Conservation (phyloP, 2,888 invertebrate species). For the Crematogaster levior region DNA sequence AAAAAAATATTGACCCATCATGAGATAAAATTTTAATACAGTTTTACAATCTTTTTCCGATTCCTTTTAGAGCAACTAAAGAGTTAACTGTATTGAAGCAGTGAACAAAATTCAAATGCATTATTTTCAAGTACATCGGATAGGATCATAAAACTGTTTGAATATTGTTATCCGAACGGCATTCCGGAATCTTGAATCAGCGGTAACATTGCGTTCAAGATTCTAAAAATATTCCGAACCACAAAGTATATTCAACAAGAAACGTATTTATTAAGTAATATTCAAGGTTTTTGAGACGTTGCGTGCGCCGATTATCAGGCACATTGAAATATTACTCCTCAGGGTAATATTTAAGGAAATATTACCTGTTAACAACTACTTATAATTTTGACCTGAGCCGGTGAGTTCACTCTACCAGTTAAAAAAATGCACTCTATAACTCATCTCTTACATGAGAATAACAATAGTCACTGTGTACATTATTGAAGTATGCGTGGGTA, state of each 20-base stretch:
- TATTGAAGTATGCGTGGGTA: conserved; percentile 24
- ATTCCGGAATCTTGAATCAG: conserved; percentile 8
- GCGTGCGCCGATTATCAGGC: background rate
- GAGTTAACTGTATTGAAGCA: background rate
- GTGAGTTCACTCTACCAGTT: conserved; percentile 32
- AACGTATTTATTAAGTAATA: conserved; percentile 43
- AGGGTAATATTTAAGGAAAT: background rate
- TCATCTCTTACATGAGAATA: conserved; percentile 29
- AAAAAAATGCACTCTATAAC: conserved; percentile 53
- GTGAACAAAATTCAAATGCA: conserved; percentile 7
- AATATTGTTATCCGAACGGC: conserved; percentile 14
- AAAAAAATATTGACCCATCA: conserved; percentile 53
- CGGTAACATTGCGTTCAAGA: conserved; percentile 36
- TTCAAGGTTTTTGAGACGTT: conserved; percentile 31
- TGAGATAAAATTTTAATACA: conserved; percentile 22
- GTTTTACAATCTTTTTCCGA: conserved; percentile 11
- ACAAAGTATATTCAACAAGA: conserved; percentile 48
- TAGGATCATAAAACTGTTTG: conserved; percentile 34
- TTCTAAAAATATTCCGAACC: conserved; percentile 50
- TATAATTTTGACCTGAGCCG: conserved; percentile 31
- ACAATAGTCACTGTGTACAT: conserved; percentile 37
- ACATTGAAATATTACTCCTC: conserved; percentile 9
- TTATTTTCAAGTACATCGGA: conserved; percentile 4
- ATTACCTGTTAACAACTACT: conserved; percentile 31
- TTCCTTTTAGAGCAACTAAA: background rate